Base-by-base conservation (phyloP, 2,113 vertebrate species). In the Malurus elegans region DNA sequence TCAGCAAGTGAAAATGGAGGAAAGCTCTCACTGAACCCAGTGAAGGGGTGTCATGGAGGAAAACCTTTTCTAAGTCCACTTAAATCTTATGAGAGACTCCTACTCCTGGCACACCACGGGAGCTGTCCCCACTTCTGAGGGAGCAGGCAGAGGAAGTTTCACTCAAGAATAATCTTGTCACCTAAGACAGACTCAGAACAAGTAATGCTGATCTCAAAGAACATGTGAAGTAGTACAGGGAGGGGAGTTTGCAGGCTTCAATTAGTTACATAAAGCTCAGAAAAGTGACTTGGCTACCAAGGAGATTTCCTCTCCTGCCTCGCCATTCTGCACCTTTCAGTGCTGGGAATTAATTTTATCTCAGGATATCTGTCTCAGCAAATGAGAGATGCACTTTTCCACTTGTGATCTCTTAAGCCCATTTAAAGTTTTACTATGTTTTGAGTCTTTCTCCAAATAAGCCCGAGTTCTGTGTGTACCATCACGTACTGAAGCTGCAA, bases 371-470 rank as follows among this genome's bases (percentile, higher is more conserved):
- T 14, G 8, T 4, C 26, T 2, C 3, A 9, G 29, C 11, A 29
- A 45, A 26, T 17, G 16, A 18, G 18, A 64, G 31, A n/a, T 14
- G 18, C 6, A 6, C 20, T 38, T 60, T 29, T 20, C 51, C 15
- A 25, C 32, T 62, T 47, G 10, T 3, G 3, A 12, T 26, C 8
- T 9, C 13, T 38, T 47, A 7, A 10, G 40, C 45, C 56, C 13
- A 3, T n/a, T 89, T 14, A 1, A 79, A 14, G 7, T 45, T 83
- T 14, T 18, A n/a, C 0, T 0, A 15, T 10, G 5, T 20, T 79
- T 79, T 61, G 29, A 56, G 71, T 57, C 36, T 45, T 28, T 70
- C 34, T 67, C 23, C 17, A 29, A 36, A 17, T 14, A 21, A 17
- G 40, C 61, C 36, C 24, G 51, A 86, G 34, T 19, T 58, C 8